A percentile compares a stretch with the other conserved stretches of the same genome.
Evolutionary conservation across 2,113 vertebrate species (phyloP).

Genomic region (Plecturocebus donacophilus): DNA sequence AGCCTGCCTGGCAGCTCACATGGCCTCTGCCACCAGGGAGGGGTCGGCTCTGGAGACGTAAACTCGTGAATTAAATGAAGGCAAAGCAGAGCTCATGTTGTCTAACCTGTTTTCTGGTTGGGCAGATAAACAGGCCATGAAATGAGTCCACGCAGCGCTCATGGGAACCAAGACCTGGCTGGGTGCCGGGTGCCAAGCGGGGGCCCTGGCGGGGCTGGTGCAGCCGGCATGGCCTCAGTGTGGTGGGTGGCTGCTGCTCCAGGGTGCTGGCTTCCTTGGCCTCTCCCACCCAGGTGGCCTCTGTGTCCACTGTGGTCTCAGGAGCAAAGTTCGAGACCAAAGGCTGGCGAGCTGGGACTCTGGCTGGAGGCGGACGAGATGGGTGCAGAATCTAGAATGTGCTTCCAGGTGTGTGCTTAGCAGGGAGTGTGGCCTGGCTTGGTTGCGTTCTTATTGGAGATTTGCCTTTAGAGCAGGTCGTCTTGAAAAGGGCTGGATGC

Average conservation of each 20-base stretch:
- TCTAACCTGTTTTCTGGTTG: too few relatives aligned
- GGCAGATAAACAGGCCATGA: neutral
- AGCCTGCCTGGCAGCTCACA: neutral
- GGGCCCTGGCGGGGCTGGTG: too few relatives aligned
- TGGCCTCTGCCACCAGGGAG: too few relatives aligned
- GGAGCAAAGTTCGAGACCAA: neutral
- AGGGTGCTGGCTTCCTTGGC: neutral
- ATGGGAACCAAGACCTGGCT: fast-evolving
- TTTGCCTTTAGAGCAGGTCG: neutral
- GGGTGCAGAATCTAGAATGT: neutral
- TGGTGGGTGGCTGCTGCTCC: neutral
- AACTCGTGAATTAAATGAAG: neutral
- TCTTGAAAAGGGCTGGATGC: neutral
- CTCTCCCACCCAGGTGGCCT: neutral
- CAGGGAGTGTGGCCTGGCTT: fast-evolving
- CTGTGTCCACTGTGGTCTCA: fast-evolving
- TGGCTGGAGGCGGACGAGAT: neutral
- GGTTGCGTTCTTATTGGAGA: fast-evolving
- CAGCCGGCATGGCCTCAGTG: neutral
- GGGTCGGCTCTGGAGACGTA: neutral
- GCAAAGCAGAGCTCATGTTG: neutral
- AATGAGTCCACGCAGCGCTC: fast-evolving
- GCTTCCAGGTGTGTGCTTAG: neutral
- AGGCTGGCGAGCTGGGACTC: neutral
- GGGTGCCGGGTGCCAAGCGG: too few relatives aligned